Base-by-base conservation (phyloP, 1,140 invertebrate species). In the Drosophila navojoa region DNA sequence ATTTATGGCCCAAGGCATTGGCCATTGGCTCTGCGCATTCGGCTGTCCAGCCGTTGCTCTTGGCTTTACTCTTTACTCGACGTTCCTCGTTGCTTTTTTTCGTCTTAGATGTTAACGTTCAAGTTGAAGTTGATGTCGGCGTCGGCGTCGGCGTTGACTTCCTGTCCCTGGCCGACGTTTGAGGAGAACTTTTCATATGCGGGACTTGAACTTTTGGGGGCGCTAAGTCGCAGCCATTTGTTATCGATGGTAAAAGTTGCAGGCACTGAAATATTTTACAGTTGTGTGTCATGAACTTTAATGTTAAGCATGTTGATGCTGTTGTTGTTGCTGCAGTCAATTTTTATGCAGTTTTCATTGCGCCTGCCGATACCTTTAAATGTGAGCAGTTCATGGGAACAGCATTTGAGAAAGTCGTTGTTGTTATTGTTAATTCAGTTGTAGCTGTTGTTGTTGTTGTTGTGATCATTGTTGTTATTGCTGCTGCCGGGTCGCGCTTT, bases 271-370 rank as follows among this genome's bases (percentile, higher is more conserved):
- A 79, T 73, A 72, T 89, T 89, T 86, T 86, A 89, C 82, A 89
- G 82, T 86, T 86, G 84, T 86, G 82, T 86, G 82, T 86, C 82
- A 89, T 86, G 82, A 86, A 86, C 82, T 87, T 87, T 87, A 86
- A 79, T 87, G 82, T 79, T 84, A 72, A 82, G 80, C 80, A 82
- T 82, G 79, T 57, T 75, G 64, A 77, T 66, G 47, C 71, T 66
- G 61, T 50, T 66, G 19, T 44, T 73, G 67, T 45, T 71, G 55
- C 47, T 57, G 76, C 42, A 35, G 38, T 47, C 49, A 57, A 38
- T 38, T 38, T 42, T 52, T 50, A 62, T 77, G 73, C 60, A 76
- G 61, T 74, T 81, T 79, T 75, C 66, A 66, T 76, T 76, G 66
- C 44, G 54, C 75, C 79, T 61, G 76, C 64, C 71, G 68, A 78